These are phyloP conservation scores for Eristalis tenax DNA, from an alignment of 2,888 invertebrate species.

Conservation along the genomic window DNA sequence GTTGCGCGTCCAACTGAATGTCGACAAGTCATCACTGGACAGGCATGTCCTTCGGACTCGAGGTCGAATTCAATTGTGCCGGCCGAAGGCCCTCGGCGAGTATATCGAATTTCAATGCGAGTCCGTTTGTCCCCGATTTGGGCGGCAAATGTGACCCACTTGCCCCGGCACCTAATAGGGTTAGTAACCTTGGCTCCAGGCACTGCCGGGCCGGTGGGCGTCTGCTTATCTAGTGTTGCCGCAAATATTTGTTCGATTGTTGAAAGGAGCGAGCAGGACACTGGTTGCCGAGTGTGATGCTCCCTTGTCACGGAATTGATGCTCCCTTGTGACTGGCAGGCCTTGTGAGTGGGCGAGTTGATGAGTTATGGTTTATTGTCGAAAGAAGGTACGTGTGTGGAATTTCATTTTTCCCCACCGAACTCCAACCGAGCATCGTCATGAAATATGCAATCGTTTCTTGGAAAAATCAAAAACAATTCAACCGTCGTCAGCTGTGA, in stretches of 20 bases:
- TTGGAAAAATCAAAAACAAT: not conserved
- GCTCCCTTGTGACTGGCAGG: not conserved
- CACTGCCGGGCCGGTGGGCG: not conserved
- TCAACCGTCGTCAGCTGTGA: not conserved
- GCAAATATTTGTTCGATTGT: not conserved
- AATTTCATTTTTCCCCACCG: not conserved
- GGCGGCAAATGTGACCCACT: not conserved
- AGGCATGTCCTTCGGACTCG: not conserved
- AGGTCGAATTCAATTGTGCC: slow-evolving; percentile 1
- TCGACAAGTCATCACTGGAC: slow-evolving; percentile 2
- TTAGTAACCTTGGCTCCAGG: not conserved
- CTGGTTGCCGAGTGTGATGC: not conserved
- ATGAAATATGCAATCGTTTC: not conserved
- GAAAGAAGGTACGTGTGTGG: not conserved
- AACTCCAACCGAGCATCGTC: not conserved
- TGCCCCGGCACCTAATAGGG: not conserved
- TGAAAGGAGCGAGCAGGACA: not conserved
- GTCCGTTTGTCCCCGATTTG: not conserved
- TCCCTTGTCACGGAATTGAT: not conserved
- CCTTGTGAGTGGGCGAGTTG: not conserved
- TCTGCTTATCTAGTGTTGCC: not conserved
- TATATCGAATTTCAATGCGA: slow-evolving; percentile 44
- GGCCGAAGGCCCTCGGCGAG: slow-evolving; percentile 14
- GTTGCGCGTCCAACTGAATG: slow-evolving; percentile 32
- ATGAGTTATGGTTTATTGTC: not conserved